These are phyloP conservation scores for Lates japonicus DNA, from an alignment of 2,797 vertebrate genomes.

Conservation along the genomic window DNA sequence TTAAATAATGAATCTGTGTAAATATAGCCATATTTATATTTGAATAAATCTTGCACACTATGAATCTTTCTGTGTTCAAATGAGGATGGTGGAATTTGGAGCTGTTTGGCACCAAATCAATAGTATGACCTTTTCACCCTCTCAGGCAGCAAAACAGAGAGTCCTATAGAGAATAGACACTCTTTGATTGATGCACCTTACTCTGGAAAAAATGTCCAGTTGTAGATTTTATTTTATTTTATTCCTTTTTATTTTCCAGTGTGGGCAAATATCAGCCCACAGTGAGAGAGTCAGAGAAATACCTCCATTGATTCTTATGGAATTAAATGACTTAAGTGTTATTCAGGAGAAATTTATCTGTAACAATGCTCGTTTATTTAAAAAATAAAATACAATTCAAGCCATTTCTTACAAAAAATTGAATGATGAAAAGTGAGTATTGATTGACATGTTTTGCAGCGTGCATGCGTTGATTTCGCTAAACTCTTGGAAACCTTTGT, in stretches of 20 bases:
- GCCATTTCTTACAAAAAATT: not conserved
- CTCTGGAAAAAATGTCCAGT: not conserved
- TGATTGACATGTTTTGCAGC: not conserved
- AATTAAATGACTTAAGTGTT: not conserved
- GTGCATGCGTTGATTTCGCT: not conserved
- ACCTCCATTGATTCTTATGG: not conserved
- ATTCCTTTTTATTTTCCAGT: not conserved
- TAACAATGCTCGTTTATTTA: too few relatives aligned
- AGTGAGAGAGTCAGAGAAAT: not conserved
- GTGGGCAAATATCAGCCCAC: not conserved
- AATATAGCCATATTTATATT: not conserved
- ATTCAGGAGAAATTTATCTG: not conserved
- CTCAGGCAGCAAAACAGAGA: slow-evolving; percentile 29
- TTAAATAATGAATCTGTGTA: not conserved
- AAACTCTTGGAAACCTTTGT: not conserved
- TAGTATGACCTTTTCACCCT: slow-evolving; percentile 59
- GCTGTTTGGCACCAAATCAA: slow-evolving; percentile 40
- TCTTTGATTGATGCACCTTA: slow-evolving; percentile 37
- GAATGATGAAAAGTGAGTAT: not conserved
- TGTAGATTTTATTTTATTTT: not conserved
- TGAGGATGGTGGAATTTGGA: slow-evolving; percentile 5
- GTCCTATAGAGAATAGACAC: slow-evolving; percentile 11
- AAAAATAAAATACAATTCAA: not conserved
- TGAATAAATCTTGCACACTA: not conserved
- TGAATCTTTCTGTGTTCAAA: slow-evolving; percentile 13